Percentiles rank a stretch among this genome's conserved stretches.
These are phyloP conservation scores for Mormyrus iriodes DNA, from an alignment of 2,113 vertebrate species.

Conservation along the genomic window DNA sequence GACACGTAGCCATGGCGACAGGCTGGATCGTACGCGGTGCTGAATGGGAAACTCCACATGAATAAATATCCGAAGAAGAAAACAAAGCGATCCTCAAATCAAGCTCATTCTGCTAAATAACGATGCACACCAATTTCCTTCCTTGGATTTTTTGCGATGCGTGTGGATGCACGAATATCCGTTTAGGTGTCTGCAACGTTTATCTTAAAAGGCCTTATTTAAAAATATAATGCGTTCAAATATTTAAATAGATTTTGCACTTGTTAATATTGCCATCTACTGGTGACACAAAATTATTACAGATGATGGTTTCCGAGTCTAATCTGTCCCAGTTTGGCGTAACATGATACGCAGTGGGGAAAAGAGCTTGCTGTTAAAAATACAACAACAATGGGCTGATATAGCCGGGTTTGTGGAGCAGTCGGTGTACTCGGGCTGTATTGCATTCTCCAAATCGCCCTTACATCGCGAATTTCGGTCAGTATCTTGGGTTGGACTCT, in stretches of 20 bases:
- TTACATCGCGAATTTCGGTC: not conserved
- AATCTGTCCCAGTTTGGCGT: not conserved
- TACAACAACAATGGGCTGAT: not conserved
- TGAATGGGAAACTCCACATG: not conserved
- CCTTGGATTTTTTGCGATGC: not conserved
- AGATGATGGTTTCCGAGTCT: not conserved
- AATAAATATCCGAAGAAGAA: not conserved
- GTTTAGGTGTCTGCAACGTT: not conserved
- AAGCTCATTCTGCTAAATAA: not conserved
- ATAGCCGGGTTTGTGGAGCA: not conserved
- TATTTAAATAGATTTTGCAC: not conserved
- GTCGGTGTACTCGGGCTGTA: not conserved
- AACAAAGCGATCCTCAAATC: not conserved
- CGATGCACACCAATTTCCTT: not conserved
- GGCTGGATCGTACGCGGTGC: not conserved
- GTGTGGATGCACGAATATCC: not conserved
- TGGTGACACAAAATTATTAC: slow-evolving; percentile 36
- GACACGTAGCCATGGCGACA: slow-evolving; percentile 6
- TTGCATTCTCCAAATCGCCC: not conserved
- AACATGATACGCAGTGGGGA: not conserved
- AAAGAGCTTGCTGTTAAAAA: not conserved
- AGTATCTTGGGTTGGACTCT: not conserved
- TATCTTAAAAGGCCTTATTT: not conserved
- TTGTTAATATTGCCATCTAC: slow-evolving; percentile 40
- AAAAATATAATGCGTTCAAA: not conserved